Evolutionary conservation across 1,140 invertebrate genomes (phyloP), one percentile per base, ranked within the genome.

Genomic region (Meloidogyne hapla): DNA sequence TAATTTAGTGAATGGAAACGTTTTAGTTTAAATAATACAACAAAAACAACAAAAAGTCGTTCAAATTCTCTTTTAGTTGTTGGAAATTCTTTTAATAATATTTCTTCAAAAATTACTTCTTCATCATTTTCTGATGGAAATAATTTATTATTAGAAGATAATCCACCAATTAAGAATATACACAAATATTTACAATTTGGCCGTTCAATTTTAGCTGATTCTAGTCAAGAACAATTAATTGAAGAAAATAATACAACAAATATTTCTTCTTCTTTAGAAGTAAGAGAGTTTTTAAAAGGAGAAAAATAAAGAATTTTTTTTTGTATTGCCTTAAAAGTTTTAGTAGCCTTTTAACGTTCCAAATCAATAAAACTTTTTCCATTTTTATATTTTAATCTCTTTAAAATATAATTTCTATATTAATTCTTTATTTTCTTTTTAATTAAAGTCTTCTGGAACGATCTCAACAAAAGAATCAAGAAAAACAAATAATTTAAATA

Each of bases 121-220:
- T 42, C 40, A 42, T 42, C 40, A 42, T 42, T 42, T 42, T 42
- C 40, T 42, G 40, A 42, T 42, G 13, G 13, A 2, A 42, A 5
- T 56, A 21, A 56, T 56, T 56, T 21, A n/a, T 56, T 21, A n/a
- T 18, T 18, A 3, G 45, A 48, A 15, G 18, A 48, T 18, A 48
- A 18, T 4, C 42, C 48, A 21, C 48, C 38, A 61, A 63, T 73
- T 61, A 38, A 6, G 26, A 73, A 73, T 40, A 38, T 61, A 13
- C 71, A 73, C 71, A 25, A 63, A 28, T 18, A 33, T 26, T 61
- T 73, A 18, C 71, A 73, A 64, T 61, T 64, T 18, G 71, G 71
- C 12, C 71, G 71, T 33, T 73, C 71, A 15, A 45, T 74, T 74
- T n/a, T 74, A 25, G 71, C 71, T 33, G 65, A 12, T 42, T 18